Evolutionary conservation across 2,113 vertebrate genomes (phyloP).

Genomic region (Campylomormyrus numenius): DNA sequence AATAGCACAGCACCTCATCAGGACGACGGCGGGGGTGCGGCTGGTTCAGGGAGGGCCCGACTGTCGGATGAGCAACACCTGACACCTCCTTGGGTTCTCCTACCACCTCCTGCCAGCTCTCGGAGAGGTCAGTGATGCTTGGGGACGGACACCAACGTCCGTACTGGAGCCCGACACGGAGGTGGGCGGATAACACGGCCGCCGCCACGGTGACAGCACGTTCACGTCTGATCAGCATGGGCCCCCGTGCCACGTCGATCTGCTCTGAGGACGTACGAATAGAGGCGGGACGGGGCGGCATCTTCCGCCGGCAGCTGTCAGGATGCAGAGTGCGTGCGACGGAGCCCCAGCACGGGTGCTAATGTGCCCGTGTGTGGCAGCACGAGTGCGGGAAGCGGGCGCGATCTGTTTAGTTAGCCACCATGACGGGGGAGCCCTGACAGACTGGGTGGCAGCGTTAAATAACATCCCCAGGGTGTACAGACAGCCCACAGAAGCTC

Average conservation of each 20-base stretch:
- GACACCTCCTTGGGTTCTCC: not conserved
- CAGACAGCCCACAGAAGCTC: not conserved
- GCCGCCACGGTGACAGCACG: not conserved
- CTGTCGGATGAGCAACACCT: not conserved
- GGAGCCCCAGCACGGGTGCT: not conserved
- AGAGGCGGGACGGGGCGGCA: not conserved
- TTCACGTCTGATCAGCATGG: not conserved
- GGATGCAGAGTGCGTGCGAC: not conserved
- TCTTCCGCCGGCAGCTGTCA: slow-evolving; percentile 3
- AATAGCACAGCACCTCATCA: not conserved
- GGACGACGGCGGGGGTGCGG: not conserved
- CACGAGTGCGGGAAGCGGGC: not conserved
- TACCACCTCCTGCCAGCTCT: not conserved
- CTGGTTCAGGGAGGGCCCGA: not conserved
- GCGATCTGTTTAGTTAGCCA: not conserved
- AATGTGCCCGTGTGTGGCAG: not conserved
- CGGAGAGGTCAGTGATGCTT: not conserved
- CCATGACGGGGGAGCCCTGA: not conserved
- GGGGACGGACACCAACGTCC: not conserved
- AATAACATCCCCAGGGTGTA: slow-evolving; percentile 9
- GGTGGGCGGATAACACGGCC: too few species aligned
- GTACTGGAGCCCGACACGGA: not conserved
- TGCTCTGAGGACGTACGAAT: not conserved
- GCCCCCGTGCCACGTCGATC: not conserved
- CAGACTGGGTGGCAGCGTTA: not conserved